Percentiles rank a stretch among this genome's conserved stretches.
Conservation (phyloP, 2,888 invertebrate genomes). For the Calliopum simillimum region DNA sequence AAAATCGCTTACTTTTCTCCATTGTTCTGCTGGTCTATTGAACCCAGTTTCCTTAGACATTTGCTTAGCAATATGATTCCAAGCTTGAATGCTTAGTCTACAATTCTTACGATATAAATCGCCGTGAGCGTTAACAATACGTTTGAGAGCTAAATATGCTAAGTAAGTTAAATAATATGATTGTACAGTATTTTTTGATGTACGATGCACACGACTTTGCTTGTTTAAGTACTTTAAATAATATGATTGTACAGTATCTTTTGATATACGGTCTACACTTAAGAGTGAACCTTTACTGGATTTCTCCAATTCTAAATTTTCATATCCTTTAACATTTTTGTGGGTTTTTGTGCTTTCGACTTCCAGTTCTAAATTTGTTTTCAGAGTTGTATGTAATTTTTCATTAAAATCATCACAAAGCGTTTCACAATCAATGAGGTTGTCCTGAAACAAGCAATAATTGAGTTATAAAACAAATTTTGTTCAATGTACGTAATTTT, state of each 20-base stretch:
- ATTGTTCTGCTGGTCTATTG: background rate
- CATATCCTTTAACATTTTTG: background rate
- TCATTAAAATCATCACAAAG: too few species aligned
- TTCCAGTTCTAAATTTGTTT: background rate
- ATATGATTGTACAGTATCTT: background rate
- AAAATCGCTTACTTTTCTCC: slow-evolving; percentile 7
- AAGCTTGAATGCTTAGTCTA: background rate
- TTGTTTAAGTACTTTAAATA: background rate
- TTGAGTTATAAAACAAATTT: background rate
- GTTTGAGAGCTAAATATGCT: background rate
- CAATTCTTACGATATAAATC: background rate
- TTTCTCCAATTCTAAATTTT: background rate
- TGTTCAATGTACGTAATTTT: background rate
- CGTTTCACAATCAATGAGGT: background rate
- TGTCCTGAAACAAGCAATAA: background rate
- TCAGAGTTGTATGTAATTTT: background rate
- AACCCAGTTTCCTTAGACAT: background rate
- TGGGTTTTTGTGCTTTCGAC: too few species aligned
- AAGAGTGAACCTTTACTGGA: background rate
- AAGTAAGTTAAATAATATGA: slow-evolving; percentile 7
- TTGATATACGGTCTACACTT: too few species aligned
- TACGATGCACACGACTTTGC: too few species aligned
- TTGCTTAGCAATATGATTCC: background rate
- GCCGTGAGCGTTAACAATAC: background rate
- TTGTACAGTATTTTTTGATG: background rate